A percentile compares a stretch with the other conserved stretches of the same genome.
Evolutionary conservation across 2,888 invertebrate genomes (phyloP).

Genomic region (Tanytarsus gracilentus): DNA sequence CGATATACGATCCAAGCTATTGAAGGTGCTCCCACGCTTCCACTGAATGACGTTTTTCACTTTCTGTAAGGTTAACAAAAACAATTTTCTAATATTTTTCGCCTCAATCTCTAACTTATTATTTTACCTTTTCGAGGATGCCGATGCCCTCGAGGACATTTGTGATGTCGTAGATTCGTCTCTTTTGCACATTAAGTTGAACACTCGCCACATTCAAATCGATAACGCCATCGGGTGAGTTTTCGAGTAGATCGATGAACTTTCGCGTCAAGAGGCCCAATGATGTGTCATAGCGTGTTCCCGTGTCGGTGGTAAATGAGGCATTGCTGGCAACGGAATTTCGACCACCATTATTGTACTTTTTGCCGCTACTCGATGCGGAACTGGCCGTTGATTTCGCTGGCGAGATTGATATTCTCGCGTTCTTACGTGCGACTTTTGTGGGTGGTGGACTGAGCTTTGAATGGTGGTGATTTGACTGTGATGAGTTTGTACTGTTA

Average conservation of each 20-base stretch:
- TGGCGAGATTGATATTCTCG: constrained; percentile 21
- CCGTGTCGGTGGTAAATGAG: constrained; percentile 17
- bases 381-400: constrained; percentile 22
- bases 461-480: not conserved
- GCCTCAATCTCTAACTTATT: not conserved
- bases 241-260: constrained; percentile 82
- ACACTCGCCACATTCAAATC: constrained; percentile 85
- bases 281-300: constrained; percentile 70
- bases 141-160: constrained; percentile 95
- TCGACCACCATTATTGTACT: not conserved
- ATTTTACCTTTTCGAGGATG: constrained; percentile 66
- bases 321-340: constrained; percentile 9
- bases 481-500: constrained; percentile 15
- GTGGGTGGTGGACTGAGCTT: not conserved
- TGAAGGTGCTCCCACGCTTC: constrained; percentile 61
- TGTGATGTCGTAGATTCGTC: constrained; percentile 94
- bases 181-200: constrained; percentile 83
- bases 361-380: constrained; percentile 5
- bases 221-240: constrained; percentile 80
- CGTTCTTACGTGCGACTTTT: constrained; percentile 19
- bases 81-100: not conserved
- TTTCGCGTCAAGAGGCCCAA: constrained; percentile 90
- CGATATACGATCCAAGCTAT: constrained; percentile 12
- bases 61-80: constrained; percentile 44
- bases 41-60: constrained; percentile 97